Base-by-base conservation (phyloP, 2,797 vertebrate species). In the Scolopax rusticola region DNA sequence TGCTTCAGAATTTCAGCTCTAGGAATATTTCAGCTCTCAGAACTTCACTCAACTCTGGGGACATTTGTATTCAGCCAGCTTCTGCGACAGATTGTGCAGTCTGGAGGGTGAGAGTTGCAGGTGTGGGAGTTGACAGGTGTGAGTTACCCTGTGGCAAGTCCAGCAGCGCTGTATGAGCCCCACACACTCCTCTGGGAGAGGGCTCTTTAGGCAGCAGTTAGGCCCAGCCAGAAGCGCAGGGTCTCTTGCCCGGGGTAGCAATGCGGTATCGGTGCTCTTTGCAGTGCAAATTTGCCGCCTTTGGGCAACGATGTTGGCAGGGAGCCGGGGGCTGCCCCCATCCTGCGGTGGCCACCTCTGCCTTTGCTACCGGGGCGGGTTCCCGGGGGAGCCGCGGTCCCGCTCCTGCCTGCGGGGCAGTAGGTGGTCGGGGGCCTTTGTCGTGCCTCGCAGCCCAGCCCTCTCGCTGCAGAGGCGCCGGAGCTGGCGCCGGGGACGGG, bases 91-190 rank as follows among this genome's bases (percentile, higher is more conserved):
- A 8, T 32, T 82, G 53, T 48, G 61, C 67, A 21, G 38, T 3
- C 63, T 30, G 75, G 19, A 38, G 47, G 47, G 47, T 5, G 45
- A 48, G 32, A 36, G 61, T 11, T 19, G 33, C 43, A 18, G 40
- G 48, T 1, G 36, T 0, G 2, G 2, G 24, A 23, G 38, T 5
- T 12, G 32, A 28, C 45, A 28, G 36, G 36, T 36, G 36, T 36
- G 36, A 36, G 4, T 45, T 23, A 8, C 73, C 28, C 11, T 10
- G 50, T n/a, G 41, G 0, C 23, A 0, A 1, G 51, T 32, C 36
- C 48, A 8, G 19, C 43, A 8, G 87, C 2, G 6, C 84, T 11
- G 41, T n/a, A 10, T 3, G 40, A 14, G 65, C 74, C 33, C 0
- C 1, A 33, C 45, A 8, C 47, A 2, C 50, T 8, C 30, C 27